Evolutionary conservation across 2,113 vertebrate genomes (phyloP).

Genomic region (Crotalus horridus): DNA sequence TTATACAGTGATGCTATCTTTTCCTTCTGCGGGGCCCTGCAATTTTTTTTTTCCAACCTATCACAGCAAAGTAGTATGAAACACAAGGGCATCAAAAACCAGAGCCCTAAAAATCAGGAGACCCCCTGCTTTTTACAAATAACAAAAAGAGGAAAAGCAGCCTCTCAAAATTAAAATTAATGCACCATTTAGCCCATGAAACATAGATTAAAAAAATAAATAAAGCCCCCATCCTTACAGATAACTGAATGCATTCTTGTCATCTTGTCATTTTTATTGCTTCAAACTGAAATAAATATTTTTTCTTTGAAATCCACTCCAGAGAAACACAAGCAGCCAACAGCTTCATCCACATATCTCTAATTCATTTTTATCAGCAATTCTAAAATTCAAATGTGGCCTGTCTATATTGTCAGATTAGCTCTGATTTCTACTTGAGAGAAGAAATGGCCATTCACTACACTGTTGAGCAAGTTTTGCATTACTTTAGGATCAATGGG

Average conservation of each 20-base stretch:
- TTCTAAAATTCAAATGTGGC: not conserved
- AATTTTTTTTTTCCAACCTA: slow-evolving; percentile 83
- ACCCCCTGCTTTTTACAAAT: slow-evolving; percentile 60
- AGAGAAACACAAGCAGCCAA: not conserved
- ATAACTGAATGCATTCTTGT: not conserved
- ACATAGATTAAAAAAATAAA: slow-evolving; percentile 13
- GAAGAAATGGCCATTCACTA: not conserved
- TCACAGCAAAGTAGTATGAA: slow-evolving; percentile 74
- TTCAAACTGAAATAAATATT: not conserved
- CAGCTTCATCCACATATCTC: not conserved
- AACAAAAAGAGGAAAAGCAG: slow-evolving; percentile 55
- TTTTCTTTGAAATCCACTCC: slow-evolving; percentile 37
- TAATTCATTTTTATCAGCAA: not conserved
- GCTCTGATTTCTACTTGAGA: not conserved
- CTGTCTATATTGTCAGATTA: not conserved
- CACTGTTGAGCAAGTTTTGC: not conserved
- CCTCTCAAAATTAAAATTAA: slow-evolving; percentile 56
- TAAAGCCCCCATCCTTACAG: not conserved
- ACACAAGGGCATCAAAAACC: slow-evolving; percentile 55
- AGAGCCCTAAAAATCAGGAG: slow-evolving; percentile 76
- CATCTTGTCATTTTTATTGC: not conserved
- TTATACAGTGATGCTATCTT: slow-evolving; percentile 98
- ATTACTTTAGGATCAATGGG: slow-evolving; percentile 3
- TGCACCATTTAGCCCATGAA: slow-evolving; percentile 49
- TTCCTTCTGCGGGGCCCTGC: slow-evolving; percentile 87